Conservation (phyloP, 2,888 invertebrate genomes). For the Chirona hameri region DNA sequence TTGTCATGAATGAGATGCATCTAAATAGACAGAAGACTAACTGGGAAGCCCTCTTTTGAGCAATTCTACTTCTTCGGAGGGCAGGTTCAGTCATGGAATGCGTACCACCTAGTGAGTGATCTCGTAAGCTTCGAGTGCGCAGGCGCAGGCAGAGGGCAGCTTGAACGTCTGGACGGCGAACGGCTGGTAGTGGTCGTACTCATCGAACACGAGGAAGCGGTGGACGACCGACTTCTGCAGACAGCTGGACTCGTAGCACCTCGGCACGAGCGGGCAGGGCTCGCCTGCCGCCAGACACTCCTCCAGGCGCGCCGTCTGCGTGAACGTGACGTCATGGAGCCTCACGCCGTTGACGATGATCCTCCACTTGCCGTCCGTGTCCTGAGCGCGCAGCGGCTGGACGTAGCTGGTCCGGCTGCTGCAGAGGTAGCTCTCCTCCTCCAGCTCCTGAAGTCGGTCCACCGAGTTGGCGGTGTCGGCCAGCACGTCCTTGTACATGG, state of each 20-base stretch:
- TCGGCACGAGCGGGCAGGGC: constrained; percentile 39
- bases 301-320: constrained; percentile 40
- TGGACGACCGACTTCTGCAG: constrained; percentile 40
- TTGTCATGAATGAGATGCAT: not conserved
- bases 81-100: not conserved
- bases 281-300: constrained; percentile 35
- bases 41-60: no score
- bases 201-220: constrained; percentile 41
- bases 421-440: not conserved
- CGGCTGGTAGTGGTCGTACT: constrained; percentile 42
- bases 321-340: constrained; percentile 38
- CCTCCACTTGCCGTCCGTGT: not conserved
- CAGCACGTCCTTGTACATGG: constrained; percentile 39
- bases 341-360: not conserved
- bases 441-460: constrained; percentile 34
- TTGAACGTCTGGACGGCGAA: constrained; percentile 43
- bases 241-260: constrained; percentile 40
- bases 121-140: constrained; percentile 37
- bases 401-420: not conserved
- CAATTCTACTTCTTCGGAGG: no score
- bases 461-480: constrained; percentile 39
- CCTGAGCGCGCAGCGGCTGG: no score
- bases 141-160: constrained; percentile 42
- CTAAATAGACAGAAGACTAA: not conserved
- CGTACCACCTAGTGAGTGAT: not conserved